These are phyloP conservation scores for Tenualosa ilisha DNA, from an alignment of 2,797 vertebrate genomes.

Conservation along the genomic window DNA sequence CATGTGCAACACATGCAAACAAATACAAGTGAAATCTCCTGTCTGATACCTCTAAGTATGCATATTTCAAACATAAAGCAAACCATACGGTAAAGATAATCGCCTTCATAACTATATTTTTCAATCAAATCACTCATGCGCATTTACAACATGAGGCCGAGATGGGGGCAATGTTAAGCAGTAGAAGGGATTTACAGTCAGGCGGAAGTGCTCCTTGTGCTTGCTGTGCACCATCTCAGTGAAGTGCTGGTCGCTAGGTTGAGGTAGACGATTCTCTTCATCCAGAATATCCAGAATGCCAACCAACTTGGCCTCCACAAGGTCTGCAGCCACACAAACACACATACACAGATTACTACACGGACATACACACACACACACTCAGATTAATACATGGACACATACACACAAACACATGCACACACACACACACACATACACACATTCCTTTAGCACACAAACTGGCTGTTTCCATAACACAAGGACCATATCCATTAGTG, in stretches of 20 bases:
- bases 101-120: not conserved
- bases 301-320: slow-evolving; percentile 92
- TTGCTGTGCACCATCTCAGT: slow-evolving; percentile 90
- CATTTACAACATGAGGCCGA: not conserved
- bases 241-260: slow-evolving; percentile 96
- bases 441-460: not conserved
- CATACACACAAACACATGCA: slow-evolving; percentile 22
- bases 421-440: slow-evolving; percentile 30
- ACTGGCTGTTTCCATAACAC: not conserved
- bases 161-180: no score
- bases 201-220: slow-evolving; percentile 94
- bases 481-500: not conserved
- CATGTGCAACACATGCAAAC: no score
- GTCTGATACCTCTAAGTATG: no score
- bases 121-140: not conserved
- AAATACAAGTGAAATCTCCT: no score
- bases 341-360: not conserved
- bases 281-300: slow-evolving; percentile 97
- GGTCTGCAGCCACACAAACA: slow-evolving; percentile 73
- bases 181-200: slow-evolving; percentile 75
- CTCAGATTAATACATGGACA: slow-evolving; percentile 18
- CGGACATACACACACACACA: slow-evolving; percentile 26
- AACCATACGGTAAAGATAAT: not conserved
- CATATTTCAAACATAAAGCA: no score
- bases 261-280: slow-evolving; percentile 96